Evolutionary conservation across 2,888 invertebrate species (phyloP).

Genomic region (Andrena bucephala): DNA sequence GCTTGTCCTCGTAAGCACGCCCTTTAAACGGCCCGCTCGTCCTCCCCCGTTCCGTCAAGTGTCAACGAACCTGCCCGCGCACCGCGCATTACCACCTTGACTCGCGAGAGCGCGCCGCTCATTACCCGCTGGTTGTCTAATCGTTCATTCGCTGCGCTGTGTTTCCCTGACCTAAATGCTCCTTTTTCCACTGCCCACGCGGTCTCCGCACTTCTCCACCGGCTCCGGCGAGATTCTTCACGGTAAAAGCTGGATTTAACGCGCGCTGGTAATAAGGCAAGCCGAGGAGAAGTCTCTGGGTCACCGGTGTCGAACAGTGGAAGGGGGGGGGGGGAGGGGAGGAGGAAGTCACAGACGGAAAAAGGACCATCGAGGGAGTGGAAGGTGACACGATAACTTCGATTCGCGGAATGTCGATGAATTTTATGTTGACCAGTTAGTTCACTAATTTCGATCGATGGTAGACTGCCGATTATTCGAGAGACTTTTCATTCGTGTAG

Average conservation of each 20-base stretch:
- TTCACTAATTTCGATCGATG: too few species aligned
- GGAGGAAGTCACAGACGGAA: not conserved
- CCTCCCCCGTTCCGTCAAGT: constrained; percentile 25
- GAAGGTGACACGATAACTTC: not conserved
- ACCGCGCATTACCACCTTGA: constrained; percentile 65
- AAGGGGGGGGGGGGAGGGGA: rapidly evolving
- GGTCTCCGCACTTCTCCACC: not conserved
- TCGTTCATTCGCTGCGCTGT: constrained; percentile 64
- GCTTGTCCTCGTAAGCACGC: constrained; percentile 38
- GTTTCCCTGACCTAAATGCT: constrained; percentile 75
- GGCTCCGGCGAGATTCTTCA: constrained; percentile 39
- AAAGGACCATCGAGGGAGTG: not conserved
- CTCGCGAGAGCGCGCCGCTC: constrained; percentile 44
- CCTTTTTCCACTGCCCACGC: constrained; percentile 57
- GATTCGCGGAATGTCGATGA: not conserved
- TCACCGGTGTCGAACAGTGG: not conserved
- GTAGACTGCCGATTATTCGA: too few species aligned
- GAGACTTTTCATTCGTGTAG: too few species aligned
- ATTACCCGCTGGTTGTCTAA: constrained; percentile 59
- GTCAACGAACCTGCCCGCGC: constrained; percentile 59
- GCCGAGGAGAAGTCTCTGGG: not conserved
- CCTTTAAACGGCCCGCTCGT: not conserved
- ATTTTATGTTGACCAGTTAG: too few species aligned
- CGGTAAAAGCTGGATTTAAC: constrained; percentile 48
- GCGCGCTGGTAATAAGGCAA: constrained; percentile 8